Evolutionary conservation across 2,113 vertebrate species (phyloP), one percentile per base, ranked within the genome.

Genomic region (Strix aluco): DNA sequence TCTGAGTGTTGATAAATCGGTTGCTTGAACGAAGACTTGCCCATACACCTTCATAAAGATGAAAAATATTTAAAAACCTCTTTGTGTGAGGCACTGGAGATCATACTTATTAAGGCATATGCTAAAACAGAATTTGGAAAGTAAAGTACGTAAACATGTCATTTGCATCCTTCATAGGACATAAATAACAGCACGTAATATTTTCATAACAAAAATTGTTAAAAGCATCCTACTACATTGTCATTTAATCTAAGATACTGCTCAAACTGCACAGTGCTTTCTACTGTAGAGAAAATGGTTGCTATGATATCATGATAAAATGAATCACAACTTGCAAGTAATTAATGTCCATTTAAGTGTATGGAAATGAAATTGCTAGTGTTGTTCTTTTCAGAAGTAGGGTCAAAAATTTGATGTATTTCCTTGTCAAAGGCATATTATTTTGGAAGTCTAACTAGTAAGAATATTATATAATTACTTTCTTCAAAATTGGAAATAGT

Each of bases 1-100:
- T 95, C 42, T 98, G 95, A 92, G 99, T 98, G 92, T 98, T 99
- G 98, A 98, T 98, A 87, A 99, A 98, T 86, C 99, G 98, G 97
- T 98, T 99, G 98, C 99, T 99, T 74, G 99, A 99, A 94, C 99
- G 99, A 95, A 99, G 98, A 97, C 99, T 99, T 14, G 99, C 99
- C 99, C 99, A 99, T 46, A 99, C 98, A 97, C 99, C 99, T 99
- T 98, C 69, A 96, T 16, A 87, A 94, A 97, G 84, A 98, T n/a
- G 91, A 96, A 92, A 95, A 85, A 95, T 17, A 79, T 36, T 91
- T 77, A 15, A 88, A 83, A 91, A 73, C 12, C 27, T 78, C 18
- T 92, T 63, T 58, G 23, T 4, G 4, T 69, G 62, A 91, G 36
- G 34, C 22, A 69, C 13, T 38, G 57, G 51, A 85, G n/a, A 79